Conservation (phyloP, 1,140 invertebrate species). For the Drosophila insularis region DNA sequence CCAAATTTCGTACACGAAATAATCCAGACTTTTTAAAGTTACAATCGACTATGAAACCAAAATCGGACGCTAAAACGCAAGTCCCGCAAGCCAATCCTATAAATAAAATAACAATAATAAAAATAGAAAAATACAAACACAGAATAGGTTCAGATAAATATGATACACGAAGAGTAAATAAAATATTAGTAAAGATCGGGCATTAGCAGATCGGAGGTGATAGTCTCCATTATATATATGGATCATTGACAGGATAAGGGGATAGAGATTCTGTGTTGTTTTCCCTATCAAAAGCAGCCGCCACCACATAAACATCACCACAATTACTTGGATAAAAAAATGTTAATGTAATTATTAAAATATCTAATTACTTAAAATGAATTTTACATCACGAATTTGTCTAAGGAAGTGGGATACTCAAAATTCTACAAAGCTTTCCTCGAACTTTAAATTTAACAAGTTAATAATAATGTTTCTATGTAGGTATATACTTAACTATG, state of each 20-base stretch:
- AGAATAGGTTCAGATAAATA: slow-evolving; percentile 61
- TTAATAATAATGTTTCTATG: neutral
- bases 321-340: neutral
- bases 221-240: neutral
- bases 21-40: slow-evolving; percentile 95
- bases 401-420: too few species aligned
- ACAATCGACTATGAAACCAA: slow-evolving; percentile 93
- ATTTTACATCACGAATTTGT: too few species aligned
- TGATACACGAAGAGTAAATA: slow-evolving; percentile 46
- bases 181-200: slow-evolving; percentile 17
- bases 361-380: too few species aligned
- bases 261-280: slow-evolving; percentile 50
- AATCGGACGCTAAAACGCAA: slow-evolving; percentile 93
- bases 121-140: slow-evolving; percentile 70
- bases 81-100: slow-evolving; percentile 86
- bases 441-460: too few species aligned
- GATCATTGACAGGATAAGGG: neutral
- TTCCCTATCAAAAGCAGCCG: slow-evolving; percentile 37
- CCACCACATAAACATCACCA: neutral
- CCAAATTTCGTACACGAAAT: slow-evolving; percentile 93
- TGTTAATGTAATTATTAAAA: too few species aligned
- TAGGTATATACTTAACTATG: neutral
- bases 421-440: too few species aligned
- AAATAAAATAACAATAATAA: slow-evolving; percentile 73
- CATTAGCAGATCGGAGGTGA: slow-evolving; percentile 43